Conservation (phyloP, 2,888 invertebrate genomes). For the Pseudanteris insignis region DNA sequence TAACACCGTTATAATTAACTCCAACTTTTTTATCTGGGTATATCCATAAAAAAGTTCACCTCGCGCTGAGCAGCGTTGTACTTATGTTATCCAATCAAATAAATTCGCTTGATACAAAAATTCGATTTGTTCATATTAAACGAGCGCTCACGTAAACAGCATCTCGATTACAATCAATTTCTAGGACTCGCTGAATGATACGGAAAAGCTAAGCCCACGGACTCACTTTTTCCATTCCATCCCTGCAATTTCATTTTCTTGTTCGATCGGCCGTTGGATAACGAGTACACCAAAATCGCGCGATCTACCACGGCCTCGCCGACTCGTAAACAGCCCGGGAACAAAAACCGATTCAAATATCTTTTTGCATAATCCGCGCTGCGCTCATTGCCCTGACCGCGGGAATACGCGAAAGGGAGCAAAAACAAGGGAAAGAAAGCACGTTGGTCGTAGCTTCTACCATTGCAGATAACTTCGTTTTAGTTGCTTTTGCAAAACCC, state of each 20-base stretch:
- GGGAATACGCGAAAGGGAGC: conserved; percentile 17
- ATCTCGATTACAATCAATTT: conserved; percentile 7
- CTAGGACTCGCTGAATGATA: conserved; percentile 1
- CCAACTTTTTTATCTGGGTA: too few relatives aligned
- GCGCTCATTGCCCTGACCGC: conserved; percentile 13
- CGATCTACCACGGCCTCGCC: conserved; percentile 18
- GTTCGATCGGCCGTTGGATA: conserved; percentile 17
- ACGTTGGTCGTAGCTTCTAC: conserved; percentile 3
- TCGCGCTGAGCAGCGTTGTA: too few relatives aligned
- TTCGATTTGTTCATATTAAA: too few relatives aligned
- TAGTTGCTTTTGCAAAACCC: conserved; percentile 27
- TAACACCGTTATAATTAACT: too few relatives aligned
- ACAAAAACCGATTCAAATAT: conserved; percentile 31
- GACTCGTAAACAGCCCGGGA: conserved; percentile 13
- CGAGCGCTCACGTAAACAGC: background rate
- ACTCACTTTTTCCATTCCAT: conserved; percentile 5
- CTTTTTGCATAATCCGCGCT: conserved; percentile 33
- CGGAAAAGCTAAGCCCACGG: background rate
- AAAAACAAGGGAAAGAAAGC: conserved; percentile 24
- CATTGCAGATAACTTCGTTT: conserved; percentile 18
- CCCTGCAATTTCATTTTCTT: conserved; percentile 25
- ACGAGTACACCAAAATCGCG: conserved; percentile 27
- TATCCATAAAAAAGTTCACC: too few relatives aligned
- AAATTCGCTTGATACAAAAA: too few relatives aligned
- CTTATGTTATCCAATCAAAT: too few relatives aligned